Evolutionary conservation across 1,140 invertebrate species (phyloP).

Genomic region (Leptopilina clavipes): DNA sequence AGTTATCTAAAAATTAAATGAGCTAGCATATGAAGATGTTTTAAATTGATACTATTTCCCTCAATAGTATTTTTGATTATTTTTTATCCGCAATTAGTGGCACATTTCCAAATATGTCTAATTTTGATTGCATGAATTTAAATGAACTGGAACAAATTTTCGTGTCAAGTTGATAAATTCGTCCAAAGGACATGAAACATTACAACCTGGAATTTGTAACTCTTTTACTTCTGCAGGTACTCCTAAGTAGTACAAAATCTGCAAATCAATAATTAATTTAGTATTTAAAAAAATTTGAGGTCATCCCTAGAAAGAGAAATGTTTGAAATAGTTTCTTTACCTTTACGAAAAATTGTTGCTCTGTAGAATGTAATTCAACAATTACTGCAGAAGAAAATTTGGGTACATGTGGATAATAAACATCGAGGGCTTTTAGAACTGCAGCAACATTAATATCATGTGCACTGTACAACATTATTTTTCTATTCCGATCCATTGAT

Average conservation of each 20-base stretch:
- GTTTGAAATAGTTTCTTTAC: neutral
- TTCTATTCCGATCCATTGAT: neutral
- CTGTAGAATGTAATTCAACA: neutral
- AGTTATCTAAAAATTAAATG: too few species aligned
- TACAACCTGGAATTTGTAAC: neutral
- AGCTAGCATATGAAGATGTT: too few species aligned
- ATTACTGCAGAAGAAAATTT: neutral
- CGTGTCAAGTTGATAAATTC: neutral
- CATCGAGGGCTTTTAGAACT: neutral
- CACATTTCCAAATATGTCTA: neutral
- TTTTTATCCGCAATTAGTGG: too few species aligned
- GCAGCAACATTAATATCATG: conserved; percentile 11
- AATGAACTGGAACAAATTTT: neutral
- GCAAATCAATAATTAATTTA: neutral
- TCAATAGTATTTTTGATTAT: too few species aligned
- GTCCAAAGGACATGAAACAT: neutral
- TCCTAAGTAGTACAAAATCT: neutral
- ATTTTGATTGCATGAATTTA: neutral
- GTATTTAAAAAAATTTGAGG: neutral
- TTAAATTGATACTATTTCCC: too few species aligned
- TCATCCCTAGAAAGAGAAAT: too few species aligned
- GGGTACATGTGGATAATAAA: neutral
- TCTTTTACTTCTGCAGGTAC: neutral
- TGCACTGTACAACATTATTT: conserved; percentile 1
- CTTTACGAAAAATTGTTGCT: neutral